Base-by-base conservation (phyloP, 2,113 vertebrate genomes). In the Oryzias javanicus region DNA sequence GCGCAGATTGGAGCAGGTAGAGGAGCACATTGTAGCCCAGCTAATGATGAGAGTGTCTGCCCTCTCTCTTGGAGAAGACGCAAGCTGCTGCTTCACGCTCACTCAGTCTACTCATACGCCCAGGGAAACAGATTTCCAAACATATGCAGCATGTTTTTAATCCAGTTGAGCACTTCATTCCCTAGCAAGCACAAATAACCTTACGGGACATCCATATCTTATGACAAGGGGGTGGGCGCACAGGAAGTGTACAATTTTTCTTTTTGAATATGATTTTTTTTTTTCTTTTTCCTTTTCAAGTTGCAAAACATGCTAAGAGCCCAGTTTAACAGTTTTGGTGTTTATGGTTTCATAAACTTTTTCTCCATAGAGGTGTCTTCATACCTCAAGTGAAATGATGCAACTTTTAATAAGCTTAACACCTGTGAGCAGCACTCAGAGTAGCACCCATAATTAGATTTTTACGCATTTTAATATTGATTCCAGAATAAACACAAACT, bases 21-120 rank as follows among this genome's bases (percentile, higher is more conserved):
- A 84, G 81, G 84, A 88, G 85, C 81, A 88, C 86, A 87, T 85
- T 87, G 85, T 80, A 84, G 87, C 86, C 86, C 85, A 70, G 82
- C 88, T 92, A 92, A 92, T 92, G 91, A 92, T 91, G 91, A 90
- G 90, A 84, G 88, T 81, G 82, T 86, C 88, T 92, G 91, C 89
- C 91, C 91, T 92, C 88, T 90, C 85, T 88, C 80, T 88, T 89
- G 80, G 83, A 80, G 85, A 79, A 87, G 85, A 89, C 82, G 79
- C 88, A 85, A 87, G 86, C 86, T 90, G 80, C 86, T 83, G 88
- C 85, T 89, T 85, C 79, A 78, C 79, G 78, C 85, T 81, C 77
- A 70, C 84, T 81, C 87, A 82, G 80, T 85, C 80, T 84, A 86
- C 82, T 86, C 89, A 76, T 86, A 89, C 90, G 81, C 90, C 86